Base-by-base conservation (phyloP, 2,888 invertebrate species). In the Ornithoptera priamus region DNA sequence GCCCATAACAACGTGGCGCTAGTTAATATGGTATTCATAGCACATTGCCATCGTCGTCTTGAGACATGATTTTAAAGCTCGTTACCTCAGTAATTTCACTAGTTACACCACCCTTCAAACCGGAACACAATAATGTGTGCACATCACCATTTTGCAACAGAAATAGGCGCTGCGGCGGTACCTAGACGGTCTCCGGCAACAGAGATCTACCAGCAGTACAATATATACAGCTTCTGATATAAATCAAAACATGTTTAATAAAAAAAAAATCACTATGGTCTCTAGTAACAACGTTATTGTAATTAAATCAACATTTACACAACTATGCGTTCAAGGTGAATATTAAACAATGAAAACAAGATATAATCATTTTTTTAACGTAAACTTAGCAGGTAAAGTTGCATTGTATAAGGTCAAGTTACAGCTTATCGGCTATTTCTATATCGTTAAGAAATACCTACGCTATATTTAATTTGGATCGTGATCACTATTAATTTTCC, bases 351-450 rank as follows among this genome's bases (percentile, higher is more conserved):
- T 50, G 46, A 65, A 50, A 30, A 22, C 22, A 22, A 50, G 7
- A 42, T 56, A 36, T 20, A 60, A 30, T 53, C 15, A 18, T 50
- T 60, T 50, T 8, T 30, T 53, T 24, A 56, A 46, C 24, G 42
- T 68, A 68, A 20, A 61, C 63, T 24, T 18, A 57, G 22, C 64
- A 30, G 53, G 62, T 15, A 50, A 65, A 30, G 36, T 36, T 62
- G 15, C 22, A 56, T 30, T 65, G 46, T 46, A 68, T 68, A 69
- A 69, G 69, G 69, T 65, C 69, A 69, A 42, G 30, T 15, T 20
- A 17, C 57, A 61, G 60, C 59, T 58, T 58, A 68, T 24, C 42
- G 60, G 53, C 46, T 24, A 50, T 22, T 53, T 61, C 12, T 53
- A 61, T 61, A 69, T 61, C 61, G 61, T 57, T 61, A 53, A 42